Base-by-base conservation (phyloP, 2,113 vertebrate genomes). In the Psilopsiagon aymara region DNA sequence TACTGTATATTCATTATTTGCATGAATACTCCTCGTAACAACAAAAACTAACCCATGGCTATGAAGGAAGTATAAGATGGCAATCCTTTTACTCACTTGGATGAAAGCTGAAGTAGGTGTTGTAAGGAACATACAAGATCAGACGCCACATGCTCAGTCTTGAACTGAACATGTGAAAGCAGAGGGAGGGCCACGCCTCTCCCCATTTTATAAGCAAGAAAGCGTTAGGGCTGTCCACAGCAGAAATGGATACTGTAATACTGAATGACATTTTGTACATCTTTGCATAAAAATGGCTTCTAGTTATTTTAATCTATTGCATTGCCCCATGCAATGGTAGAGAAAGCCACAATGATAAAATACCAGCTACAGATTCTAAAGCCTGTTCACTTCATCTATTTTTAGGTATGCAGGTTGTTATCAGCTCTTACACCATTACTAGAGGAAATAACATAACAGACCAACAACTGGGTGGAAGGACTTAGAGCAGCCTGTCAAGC, bases 301-400 rank as follows among this genome's bases (percentile, higher is more conserved):
- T 83, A 81, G 95, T 79, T 96, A 95, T 96, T 95, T 90, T 94
- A 92, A 93, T 88, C 51, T 68, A 86, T 74, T 77, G 37, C 70
- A 66, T 77, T 44, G 51, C 75, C 75, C 44, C 85, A 73, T 46
- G 37, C 51, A 63, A 86, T 75, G 84, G 94, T 69, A 90, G 83
- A 78, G 37, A 20, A 23, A 87, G 70, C 86, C 78, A 69, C 14
- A 81, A 51, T 63, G 94, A 88, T 75, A 76, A 89, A 94, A 90
- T 29, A 64, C 39, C 35, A 86, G 67, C 74, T 49, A 87, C 63
- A 53, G 19, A 86, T 75, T 69, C 44, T 17, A n/a, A 87, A 43
- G 68, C 70, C 82, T 62, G 33, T 95, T 96, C 57, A 46, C 9
- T 76, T 76, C 15, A 37, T 51, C 93, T 97, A 91, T 96, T 95